Base-by-base conservation (phyloP, 2,797 vertebrate species). In the Huso huso region DNA sequence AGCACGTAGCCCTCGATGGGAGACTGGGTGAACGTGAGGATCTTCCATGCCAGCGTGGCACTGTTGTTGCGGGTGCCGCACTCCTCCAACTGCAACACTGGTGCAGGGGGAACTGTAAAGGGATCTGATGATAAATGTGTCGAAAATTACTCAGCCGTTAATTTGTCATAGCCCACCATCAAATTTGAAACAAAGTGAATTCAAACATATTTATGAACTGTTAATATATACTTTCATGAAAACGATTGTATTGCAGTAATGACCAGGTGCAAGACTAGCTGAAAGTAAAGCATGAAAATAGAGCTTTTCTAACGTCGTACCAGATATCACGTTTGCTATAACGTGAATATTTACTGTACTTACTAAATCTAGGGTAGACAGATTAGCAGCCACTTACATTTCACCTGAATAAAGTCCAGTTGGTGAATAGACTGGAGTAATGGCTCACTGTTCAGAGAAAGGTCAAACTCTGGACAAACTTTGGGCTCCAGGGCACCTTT, bases 61-160 rank as follows among this genome's bases (percentile, higher is more conserved):
- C 95, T 98, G 90, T 98, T 99, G 84, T 98, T 95, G 60, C 92
- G 84, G 67, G 93, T 95, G 77, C 96, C 96, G 78, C 95, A 99
- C 77, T 96, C 97, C 82, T 98, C 95, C 81, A 99, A 84, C 87
- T 99, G 95, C 78, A 99, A 86, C 55, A 97, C 78, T 2, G 96
- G 97, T 11, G 91, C 84, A 0, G 88, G 83, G 0, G 96, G 97
- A 74, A 95, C 95, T 73, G 85, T 74, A 66, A 88, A 72, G 6
- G 83, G 79, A 81, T 93, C 90, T 76, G 78, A 79, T 81, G 76
- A 76, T 62, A 79, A 71, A 69, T 37, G 37, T 5, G 37, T 37
- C 37, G 5, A 37, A 37, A 37, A 37, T 37, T 4, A 37, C 37
- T 37, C 37, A 37, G 37, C 37, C 37, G 37, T 37, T 37, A 37